Percentiles rank a stretch among this genome's conserved stretches.
Evolutionary conservation across 2,888 invertebrate species (phyloP).

Genomic region (Heliconius erato): DNA sequence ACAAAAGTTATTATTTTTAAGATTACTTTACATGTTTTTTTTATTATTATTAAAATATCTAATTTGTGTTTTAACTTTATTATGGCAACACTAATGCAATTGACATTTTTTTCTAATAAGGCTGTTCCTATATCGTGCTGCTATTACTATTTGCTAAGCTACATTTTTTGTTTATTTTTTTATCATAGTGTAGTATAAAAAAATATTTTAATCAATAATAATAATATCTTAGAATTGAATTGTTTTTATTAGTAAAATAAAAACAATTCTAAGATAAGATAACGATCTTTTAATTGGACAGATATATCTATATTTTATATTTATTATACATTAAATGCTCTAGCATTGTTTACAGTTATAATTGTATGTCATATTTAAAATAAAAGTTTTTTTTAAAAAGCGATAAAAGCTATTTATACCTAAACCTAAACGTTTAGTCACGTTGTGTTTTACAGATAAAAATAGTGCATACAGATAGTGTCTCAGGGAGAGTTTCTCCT

Average conservation of each 20-base stretch:
- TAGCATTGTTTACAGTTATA: too few species aligned
- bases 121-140: slow-evolving; percentile 21
- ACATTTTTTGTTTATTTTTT: background rate
- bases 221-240: background rate
- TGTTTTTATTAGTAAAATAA: background rate
- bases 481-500: background rate
- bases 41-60: background rate
- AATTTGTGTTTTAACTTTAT: slow-evolving; percentile 1
- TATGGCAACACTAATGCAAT: slow-evolving; percentile 29
- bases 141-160: background rate
- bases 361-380: too few species aligned
- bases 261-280: too few species aligned
- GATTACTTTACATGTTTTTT: background rate
- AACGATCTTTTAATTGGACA: background rate
- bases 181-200: background rate
- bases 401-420: background rate
- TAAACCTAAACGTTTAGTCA: background rate
- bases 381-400: background rate
- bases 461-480: background rate
- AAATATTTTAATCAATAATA: background rate
- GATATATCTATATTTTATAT: background rate
- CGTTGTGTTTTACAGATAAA: background rate
- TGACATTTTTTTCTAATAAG: slow-evolving; percentile 34
- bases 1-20: background rate
- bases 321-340: background rate